Base-by-base conservation (phyloP, 2,113 vertebrate genomes). In the Strigops habroptila region DNA sequence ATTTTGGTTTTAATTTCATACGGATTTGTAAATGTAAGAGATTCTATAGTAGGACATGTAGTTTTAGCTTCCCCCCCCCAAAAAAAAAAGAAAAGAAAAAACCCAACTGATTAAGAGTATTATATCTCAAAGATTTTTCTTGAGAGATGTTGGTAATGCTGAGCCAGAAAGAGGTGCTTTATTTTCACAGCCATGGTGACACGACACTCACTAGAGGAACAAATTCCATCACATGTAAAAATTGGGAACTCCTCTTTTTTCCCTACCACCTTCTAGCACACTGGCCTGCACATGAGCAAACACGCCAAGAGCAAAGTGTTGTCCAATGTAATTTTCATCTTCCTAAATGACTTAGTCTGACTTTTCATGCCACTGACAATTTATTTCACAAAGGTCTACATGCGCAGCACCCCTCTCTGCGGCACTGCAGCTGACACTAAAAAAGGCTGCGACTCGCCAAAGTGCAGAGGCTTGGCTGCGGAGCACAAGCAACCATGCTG, bases 301-400 rank as follows among this genome's bases (percentile, higher is more conserved):
- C 73, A 31, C 0, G 51, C 93, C 88, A 83, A 63, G 64, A 96
- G 95, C 88, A 52, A 86, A 30, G 60, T 17, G 39, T 67, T 91
- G 85, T 93, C 94, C 82, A 33, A 55, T 25, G 33, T 18, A 8
- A 95, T 94, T 94, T 88, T 23, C 76, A 43, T 88, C 90, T 86
- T 60, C 90, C 85, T 71, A 83, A 96, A 81, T 68, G 68, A 88
- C 93, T 94, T 94, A 35, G 48, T 71, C 57, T 67, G 95, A 91
- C 71, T 96, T 96, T 93, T 83, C 57, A 64, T 84, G 95, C 90
- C 93, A 92, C 52, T 91, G 68, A 24, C 82, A 55, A 93, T 95
- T 90, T 83, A 83, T 86, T 74, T 73, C 79, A 95, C 63, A 68
- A 37, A 64, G 68, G 88, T 83, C 63, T 90, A 52, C 22, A 44